Conservation (phyloP, 2,797 vertebrate species). For the Sphenopsis melanotis region DNA sequence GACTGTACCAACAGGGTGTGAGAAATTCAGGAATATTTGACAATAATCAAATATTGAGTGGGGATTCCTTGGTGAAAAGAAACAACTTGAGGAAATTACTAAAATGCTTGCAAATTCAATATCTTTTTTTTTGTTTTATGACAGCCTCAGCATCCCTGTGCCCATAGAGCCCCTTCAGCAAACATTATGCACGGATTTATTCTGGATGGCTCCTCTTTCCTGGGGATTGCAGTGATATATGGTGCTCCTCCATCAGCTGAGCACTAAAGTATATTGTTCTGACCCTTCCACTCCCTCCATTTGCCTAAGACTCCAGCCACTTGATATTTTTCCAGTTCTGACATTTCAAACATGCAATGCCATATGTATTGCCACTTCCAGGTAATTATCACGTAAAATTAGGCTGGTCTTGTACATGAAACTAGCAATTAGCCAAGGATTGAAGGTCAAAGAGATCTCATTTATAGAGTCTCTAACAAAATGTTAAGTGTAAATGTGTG, state of each 20-base stretch:
- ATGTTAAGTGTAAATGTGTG: slow-evolving; percentile 95
- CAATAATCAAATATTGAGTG: fast-evolving
- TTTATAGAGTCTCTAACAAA: slow-evolving; percentile 82
- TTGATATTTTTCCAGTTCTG: slow-evolving; percentile 74
- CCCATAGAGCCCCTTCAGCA: not conserved
- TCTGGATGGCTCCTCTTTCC: slow-evolving; percentile 8
- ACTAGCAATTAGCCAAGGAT: slow-evolving; percentile 81
- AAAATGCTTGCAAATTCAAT: not conserved
- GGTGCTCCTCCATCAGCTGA: slow-evolving; percentile 16
- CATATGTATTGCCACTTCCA: slow-evolving; percentile 77
- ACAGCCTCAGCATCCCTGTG: not conserved
- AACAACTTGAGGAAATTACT: fast-evolving
- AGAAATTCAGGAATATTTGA: not conserved
- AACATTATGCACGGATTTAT: slow-evolving; percentile 44
- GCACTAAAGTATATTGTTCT: slow-evolving; percentile 43
- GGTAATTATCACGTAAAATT: slow-evolving; percentile 83
- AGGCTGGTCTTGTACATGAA: slow-evolving; percentile 80
- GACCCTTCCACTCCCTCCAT: slow-evolving; percentile 17
- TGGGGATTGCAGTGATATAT: not conserved
- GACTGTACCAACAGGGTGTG: fast-evolving
- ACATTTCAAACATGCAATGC: slow-evolving; percentile 76
- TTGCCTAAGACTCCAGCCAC: slow-evolving; percentile 53
- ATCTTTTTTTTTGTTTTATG: not conserved
- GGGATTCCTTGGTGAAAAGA: not conserved
- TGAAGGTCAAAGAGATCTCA: slow-evolving; percentile 84